These are phyloP conservation scores for Acanthis flammea DNA, from an alignment of 2,797 vertebrate genomes.

Conservation along the genomic window DNA sequence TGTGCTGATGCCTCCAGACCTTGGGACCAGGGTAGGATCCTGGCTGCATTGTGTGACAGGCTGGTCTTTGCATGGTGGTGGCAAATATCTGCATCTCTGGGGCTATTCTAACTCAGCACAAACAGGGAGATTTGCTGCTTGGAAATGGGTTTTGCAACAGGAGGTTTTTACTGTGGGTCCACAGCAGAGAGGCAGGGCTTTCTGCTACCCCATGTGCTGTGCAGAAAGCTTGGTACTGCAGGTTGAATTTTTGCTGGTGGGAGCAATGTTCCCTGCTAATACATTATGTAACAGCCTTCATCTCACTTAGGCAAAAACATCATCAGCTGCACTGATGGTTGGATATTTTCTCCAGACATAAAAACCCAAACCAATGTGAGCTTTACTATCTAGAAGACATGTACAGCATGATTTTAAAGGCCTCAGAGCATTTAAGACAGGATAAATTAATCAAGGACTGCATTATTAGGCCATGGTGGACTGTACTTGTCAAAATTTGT, in stretches of 20 bases:
- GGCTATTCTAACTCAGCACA: not conserved
- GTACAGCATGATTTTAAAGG: not conserved
- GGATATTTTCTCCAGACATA: not conserved
- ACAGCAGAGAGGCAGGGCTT: not conserved
- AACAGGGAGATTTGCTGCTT: not conserved
- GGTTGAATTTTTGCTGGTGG: not conserved
- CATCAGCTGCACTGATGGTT: not conserved
- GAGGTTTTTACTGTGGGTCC: not conserved
- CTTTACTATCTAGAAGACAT: not conserved
- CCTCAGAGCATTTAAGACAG: not conserved
- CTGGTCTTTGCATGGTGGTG: not conserved
- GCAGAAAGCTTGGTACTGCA: not conserved
- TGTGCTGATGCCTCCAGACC: not conserved
- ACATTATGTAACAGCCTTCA: not conserved
- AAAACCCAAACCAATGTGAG: not conserved
- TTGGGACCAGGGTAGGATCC: not conserved
- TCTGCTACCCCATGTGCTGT: not conserved
- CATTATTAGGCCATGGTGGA: not conserved
- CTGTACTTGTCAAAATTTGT: slow-evolving; percentile 35
- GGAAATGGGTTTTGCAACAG: not conserved
- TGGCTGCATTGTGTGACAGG: fast-evolving
- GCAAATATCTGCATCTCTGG: not conserved
- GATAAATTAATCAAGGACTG: not conserved
- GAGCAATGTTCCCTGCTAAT: not conserved
- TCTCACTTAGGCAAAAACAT: not conserved